Evolutionary conservation across 2,113 vertebrate genomes (phyloP).

Genomic region (Phocoena sinus): DNA sequence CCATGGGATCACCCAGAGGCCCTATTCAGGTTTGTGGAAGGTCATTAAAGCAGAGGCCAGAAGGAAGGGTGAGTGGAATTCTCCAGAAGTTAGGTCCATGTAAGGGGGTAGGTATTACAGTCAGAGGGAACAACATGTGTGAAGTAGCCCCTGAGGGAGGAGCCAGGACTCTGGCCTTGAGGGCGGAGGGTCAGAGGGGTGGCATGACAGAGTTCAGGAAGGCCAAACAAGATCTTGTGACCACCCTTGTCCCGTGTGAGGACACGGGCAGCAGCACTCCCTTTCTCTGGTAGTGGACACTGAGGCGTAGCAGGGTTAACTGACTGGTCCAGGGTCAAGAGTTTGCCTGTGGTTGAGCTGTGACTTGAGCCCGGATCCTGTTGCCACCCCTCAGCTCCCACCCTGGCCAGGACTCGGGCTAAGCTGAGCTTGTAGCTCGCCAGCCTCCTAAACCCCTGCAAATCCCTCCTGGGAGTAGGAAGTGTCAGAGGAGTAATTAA

Average conservation of each 20-base stretch:
- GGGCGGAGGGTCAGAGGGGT: not conserved
- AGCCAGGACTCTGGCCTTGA: not conserved
- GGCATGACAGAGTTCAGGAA: not conserved
- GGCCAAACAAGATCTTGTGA: not conserved
- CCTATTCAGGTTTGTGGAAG: not conserved
- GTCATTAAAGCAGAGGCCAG: not conserved
- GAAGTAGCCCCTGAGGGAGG: not conserved
- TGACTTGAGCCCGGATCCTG: not conserved
- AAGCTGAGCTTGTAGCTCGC: not conserved
- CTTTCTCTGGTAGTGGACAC: not conserved
- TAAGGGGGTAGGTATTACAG: not conserved
- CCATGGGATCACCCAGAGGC: not conserved
- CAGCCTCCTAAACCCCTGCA: constrained; percentile 41
- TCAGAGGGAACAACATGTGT: not conserved
- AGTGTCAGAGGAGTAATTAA: constrained; percentile 69
- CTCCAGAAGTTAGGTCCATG: not conserved
- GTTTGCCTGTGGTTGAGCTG: not conserved
- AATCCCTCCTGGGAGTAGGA: constrained; percentile 42
- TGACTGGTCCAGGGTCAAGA: not conserved
- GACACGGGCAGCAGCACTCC: not conserved
- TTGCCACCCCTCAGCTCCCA: not conserved
- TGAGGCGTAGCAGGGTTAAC: not conserved
- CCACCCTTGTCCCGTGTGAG: not conserved
- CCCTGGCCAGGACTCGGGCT: not conserved
- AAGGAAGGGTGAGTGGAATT: not conserved